Percentiles rank a stretch among this genome's conserved stretches.
Evolutionary conservation across 2,113 vertebrate genomes (phyloP).

Genomic region (Eublepharis macularius): DNA sequence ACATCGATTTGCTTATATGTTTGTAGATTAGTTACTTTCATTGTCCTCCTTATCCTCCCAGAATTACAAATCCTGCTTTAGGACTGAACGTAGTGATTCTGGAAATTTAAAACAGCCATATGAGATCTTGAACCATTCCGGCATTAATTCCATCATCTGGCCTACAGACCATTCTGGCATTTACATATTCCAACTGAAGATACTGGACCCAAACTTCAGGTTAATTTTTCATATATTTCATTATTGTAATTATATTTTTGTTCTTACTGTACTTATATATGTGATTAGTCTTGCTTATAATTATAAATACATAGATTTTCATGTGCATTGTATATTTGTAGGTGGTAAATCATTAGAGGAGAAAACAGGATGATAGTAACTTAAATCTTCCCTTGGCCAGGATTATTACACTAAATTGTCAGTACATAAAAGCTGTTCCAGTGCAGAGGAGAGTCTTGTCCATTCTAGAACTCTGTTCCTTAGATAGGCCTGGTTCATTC

Average conservation of each 20-base stretch:
- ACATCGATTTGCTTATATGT: background rate
- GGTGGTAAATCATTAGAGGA: too few species aligned
- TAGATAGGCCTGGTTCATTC: background rate
- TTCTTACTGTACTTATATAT: background rate
- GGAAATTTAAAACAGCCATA: constrained; percentile 62
- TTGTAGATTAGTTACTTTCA: background rate
- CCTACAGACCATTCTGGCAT: constrained; percentile 38
- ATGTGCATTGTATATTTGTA: background rate
- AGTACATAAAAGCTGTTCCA: background rate
- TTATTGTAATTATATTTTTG: too few species aligned
- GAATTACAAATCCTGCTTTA: constrained; percentile 69
- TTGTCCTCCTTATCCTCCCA: constrained; percentile 10
- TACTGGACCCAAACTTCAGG: constrained; percentile 65
- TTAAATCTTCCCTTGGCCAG: background rate
- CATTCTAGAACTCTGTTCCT: background rate
- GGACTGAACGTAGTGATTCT: constrained; percentile 50
- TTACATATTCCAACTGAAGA: constrained; percentile 60
- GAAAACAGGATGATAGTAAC: background rate
- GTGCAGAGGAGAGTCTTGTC: background rate
- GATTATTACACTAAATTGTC: background rate
- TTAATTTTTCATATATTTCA: constrained; percentile 19
- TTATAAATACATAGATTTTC: background rate
- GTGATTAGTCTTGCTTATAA: background rate
- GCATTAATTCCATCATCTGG: constrained; percentile 51
- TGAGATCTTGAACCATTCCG: constrained; percentile 65